Percentiles rank a stretch among this genome's conserved stretches.
Conservation (phyloP, 2,113 vertebrate genomes). For the Crocuta crocuta region DNA sequence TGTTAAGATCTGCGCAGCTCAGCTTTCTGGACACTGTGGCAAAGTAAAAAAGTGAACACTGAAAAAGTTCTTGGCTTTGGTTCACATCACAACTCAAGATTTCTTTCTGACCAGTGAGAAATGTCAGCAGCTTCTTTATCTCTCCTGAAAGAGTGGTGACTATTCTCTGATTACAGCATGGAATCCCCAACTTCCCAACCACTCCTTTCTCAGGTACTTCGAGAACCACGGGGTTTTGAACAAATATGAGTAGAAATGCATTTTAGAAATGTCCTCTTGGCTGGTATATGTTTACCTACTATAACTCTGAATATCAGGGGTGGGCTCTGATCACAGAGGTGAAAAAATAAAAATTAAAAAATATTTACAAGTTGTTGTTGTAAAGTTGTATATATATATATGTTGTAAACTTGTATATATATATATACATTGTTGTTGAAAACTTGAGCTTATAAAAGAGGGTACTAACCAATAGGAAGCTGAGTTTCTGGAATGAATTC, state of each 20-base stretch:
- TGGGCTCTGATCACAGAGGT: neutral
- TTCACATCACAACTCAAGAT: neutral
- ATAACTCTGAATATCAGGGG: neutral
- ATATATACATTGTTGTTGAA: neutral
- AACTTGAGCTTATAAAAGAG: neutral
- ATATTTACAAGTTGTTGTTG: too few relatives aligned
- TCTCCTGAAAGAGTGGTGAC: neutral
- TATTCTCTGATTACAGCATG: neutral
- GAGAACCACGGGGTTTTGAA: neutral
- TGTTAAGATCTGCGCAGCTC: constrained; percentile 46
- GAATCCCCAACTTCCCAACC: neutral
- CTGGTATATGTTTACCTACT: neutral
- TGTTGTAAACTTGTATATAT: too few relatives aligned
- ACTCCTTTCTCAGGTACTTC: neutral
- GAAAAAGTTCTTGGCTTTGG: constrained; percentile 12
- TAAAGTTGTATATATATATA: too few relatives aligned
- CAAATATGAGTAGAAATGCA: neutral
- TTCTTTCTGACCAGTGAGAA: constrained; percentile 27
- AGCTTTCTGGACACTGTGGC: neutral
- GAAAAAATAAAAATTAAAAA: neutral
- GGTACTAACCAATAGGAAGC: neutral
- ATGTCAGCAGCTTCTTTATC: neutral
- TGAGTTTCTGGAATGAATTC: neutral
- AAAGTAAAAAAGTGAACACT: neutral
- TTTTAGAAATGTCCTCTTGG: neutral